Percentiles rank a stretch among this genome's conserved stretches.
Evolutionary conservation across 2,797 vertebrate genomes (phyloP).

Genomic region (Alectoris magna): DNA sequence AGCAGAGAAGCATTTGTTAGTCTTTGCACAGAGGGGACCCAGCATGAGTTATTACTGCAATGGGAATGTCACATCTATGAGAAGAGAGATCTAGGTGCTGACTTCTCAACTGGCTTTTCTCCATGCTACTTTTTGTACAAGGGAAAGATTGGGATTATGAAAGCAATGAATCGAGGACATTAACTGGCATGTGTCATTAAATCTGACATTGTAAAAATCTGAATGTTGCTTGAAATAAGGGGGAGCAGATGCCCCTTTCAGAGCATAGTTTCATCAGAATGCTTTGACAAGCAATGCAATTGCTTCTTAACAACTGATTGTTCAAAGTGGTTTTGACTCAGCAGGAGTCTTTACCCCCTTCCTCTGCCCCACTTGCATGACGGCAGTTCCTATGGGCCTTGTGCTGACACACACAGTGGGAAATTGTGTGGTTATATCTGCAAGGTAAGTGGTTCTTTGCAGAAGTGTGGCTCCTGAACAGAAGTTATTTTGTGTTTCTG

Average conservation of each 20-base stretch:
- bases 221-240: background rate
- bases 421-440: background rate
- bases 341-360: background rate
- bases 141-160: background rate
- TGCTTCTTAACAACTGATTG: background rate
- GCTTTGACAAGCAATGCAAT: background rate
- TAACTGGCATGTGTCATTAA: background rate
- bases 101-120: background rate
- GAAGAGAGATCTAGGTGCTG: background rate
- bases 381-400: background rate
- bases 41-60: background rate
- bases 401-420: background rate
- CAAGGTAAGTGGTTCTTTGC: background rate
- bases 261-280: background rate
- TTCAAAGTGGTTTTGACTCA: background rate
- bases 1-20: background rate
- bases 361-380: rapidly evolving
- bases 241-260: background rate
- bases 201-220: background rate
- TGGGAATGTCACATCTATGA: background rate
- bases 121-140: background rate
- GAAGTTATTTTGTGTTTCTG: background rate
- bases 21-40: background rate
- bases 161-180: background rate
- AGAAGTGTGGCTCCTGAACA: background rate